A percentile compares a stretch with the other conserved stretches of the same genome.
Conservation (phyloP, 1,140 invertebrate genomes). For the Aphelenchoides avenae region DNA sequence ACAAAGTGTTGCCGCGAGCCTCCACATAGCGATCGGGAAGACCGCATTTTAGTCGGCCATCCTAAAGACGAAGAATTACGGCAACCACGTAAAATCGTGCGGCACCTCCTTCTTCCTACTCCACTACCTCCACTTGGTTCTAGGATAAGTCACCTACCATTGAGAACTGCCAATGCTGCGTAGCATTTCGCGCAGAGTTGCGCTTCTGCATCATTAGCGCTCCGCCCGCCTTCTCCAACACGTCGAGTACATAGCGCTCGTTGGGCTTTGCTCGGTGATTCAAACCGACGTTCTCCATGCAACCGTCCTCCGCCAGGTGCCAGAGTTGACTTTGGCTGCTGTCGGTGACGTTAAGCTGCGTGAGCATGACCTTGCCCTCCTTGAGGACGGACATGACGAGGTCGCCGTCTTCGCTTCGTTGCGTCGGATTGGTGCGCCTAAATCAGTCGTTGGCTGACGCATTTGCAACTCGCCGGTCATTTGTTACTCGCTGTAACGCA, state of each 20-base stretch:
- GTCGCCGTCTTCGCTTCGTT: too few relatives aligned
- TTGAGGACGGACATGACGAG: too few relatives aligned
- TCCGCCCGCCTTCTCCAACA: conserved; percentile 80
- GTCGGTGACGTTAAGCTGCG: conserved; percentile 68
- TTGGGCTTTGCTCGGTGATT: conserved; percentile 65
- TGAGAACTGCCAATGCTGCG: conserved; percentile 87
- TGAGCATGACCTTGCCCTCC: conserved; percentile 77
- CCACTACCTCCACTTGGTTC: too few relatives aligned
- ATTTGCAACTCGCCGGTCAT: too few relatives aligned
- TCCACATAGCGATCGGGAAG: conserved; percentile 86
- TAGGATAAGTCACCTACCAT: too few relatives aligned
- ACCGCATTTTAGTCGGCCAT: conserved; percentile 73
- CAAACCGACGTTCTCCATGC: conserved; percentile 87
- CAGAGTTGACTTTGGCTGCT: conserved; percentile 87
- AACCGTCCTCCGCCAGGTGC: conserved; percentile 80
- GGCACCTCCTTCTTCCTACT: neutral
- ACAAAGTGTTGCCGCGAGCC: conserved; percentile 9
- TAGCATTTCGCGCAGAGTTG: conserved; percentile 74
- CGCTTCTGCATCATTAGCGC: conserved; percentile 74
- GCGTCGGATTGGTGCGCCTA: too few relatives aligned
- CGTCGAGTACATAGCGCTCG: conserved; percentile 60
- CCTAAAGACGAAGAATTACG: conserved; percentile 61
- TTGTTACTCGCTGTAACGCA: too few relatives aligned
- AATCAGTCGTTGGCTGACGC: too few relatives aligned
- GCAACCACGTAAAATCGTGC: too few relatives aligned